Evolutionary conservation across 2,797 vertebrate genomes (phyloP), one percentile per base, ranked within the genome.

Genomic region (Gallinago stenura): DNA sequence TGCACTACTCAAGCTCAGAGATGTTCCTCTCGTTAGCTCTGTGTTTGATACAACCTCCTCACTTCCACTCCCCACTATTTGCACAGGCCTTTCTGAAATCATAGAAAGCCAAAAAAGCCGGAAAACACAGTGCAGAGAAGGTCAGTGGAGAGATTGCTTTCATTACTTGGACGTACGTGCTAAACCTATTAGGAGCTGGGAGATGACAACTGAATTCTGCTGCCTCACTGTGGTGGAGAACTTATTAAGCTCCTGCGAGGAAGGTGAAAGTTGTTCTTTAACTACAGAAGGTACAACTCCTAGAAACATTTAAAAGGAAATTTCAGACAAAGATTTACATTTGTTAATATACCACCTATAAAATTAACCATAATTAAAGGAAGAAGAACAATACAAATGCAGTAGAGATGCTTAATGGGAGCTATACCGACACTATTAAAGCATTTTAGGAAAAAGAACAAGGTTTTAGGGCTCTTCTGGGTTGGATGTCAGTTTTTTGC

Each of bases 131-230:
- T 33, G 57, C 18, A 61, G 61, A 84, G 35, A 6, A 43, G 16
- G 53, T 62, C 57, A 41, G 25, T 37, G 48, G 35, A 83, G 15
- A 50, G 33, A 78, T 26, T 53, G 25, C 18, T 93, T 78, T 81
- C n/a, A 48, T 53, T 37, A 57, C 5, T n/a, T 71, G 22, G 30
- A 45, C 37, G 21, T 4, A 33, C 15, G 61, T 24, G 6, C 80
- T 69, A 80, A 83, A 83, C 28, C 33, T 73, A 3, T 1, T 39
- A 68, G 24, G n/a, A 65, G 43, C 33, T 88, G 77, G 73, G 30
- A 83, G 20, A 66, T 37, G 62, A 72, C 68, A 71, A 75, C 31
- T 79, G 68, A 90, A 88, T 94, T 86, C 68, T 95, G 93, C 79
- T 94, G 48, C 61, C 85, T 95, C 79, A 57, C 79, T 57, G 64